Evolutionary conservation across 2,888 invertebrate species (phyloP).

Genomic region (Bombylius major): DNA sequence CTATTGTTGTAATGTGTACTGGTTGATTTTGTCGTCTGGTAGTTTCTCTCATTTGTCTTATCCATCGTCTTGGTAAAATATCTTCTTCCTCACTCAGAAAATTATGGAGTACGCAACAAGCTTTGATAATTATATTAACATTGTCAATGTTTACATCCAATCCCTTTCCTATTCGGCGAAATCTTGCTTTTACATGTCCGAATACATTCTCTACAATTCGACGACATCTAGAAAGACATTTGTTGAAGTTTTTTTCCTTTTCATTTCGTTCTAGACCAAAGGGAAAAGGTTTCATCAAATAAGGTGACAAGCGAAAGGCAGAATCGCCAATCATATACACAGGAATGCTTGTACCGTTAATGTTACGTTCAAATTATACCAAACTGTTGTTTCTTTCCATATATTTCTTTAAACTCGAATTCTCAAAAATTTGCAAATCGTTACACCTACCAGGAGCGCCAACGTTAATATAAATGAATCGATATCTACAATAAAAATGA

Average conservation of each 20-base stretch:
- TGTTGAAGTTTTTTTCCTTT: not conserved
- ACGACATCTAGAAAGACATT: not conserved
- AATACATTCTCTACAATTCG: too few species aligned
- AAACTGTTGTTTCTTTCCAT: too few species aligned
- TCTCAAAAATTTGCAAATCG: too few species aligned
- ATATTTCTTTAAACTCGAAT: too few species aligned
- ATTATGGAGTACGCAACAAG: constrained; percentile 2
- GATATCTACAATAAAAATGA: too few species aligned
- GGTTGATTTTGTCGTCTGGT: not conserved
- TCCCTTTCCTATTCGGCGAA: too few species aligned
- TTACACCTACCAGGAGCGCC: too few species aligned
- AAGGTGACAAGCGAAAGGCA: not conserved
- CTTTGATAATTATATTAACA: constrained; percentile 1
- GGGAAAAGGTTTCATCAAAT: not conserved
- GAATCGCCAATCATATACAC: too few species aligned
- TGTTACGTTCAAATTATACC: too few species aligned
- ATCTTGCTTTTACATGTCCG: not conserved
- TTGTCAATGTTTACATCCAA: not conserved
- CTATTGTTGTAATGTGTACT: too few species aligned
- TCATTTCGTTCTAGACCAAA: not conserved
- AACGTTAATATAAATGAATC: too few species aligned
- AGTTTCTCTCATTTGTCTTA: not conserved
- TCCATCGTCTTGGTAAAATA: not conserved
- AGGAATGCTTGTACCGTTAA: too few species aligned
- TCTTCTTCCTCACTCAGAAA: constrained; percentile 1